Evolutionary conservation across 2,113 vertebrate genomes (phyloP).

Genomic region (Oenanthe melanoleuca): DNA sequence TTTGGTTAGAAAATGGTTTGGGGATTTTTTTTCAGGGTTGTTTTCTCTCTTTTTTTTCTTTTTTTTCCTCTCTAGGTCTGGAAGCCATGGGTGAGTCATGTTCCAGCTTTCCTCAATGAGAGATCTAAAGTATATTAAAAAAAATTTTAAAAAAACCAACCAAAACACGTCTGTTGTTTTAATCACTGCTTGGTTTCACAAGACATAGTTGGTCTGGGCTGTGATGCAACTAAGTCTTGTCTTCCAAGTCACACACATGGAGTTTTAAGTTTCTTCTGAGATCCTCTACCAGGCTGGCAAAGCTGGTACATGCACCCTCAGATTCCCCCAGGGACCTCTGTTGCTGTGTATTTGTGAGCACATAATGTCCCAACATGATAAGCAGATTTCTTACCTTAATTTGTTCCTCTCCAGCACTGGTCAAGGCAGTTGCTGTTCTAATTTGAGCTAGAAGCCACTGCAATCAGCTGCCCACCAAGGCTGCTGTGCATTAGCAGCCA

Average conservation of each 20-base stretch:
- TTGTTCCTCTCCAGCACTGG: background rate
- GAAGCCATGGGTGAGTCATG: slow-evolving; percentile 12
- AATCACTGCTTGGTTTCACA: background rate
- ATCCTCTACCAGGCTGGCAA: background rate
- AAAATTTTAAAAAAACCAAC: background rate
- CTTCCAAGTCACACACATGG: slow-evolving; percentile 1
- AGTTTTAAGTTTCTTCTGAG: background rate
- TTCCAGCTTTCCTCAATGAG: slow-evolving; percentile 27
- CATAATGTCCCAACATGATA: accelerated
- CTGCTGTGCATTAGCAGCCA: background rate
- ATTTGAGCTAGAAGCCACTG: background rate
- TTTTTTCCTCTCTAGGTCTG: background rate
- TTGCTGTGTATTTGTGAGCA: accelerated
- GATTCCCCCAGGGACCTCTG: background rate
- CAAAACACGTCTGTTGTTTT: slow-evolving; percentile 44
- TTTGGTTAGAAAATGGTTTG: slow-evolving; percentile 12
- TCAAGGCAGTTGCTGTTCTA: background rate
- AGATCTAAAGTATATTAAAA: background rate
- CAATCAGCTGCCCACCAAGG: background rate
- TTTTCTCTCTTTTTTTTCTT: background rate
- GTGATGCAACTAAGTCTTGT: slow-evolving; percentile 10
- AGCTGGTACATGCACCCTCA: background rate
- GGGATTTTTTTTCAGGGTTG: background rate
- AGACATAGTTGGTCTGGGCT: slow-evolving; percentile 19
- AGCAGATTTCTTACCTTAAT: background rate